phyloP scores from a whole-genome alignment of 92 coral and sea anemone genomes.

The Zoanthus solanderi region DNA sequence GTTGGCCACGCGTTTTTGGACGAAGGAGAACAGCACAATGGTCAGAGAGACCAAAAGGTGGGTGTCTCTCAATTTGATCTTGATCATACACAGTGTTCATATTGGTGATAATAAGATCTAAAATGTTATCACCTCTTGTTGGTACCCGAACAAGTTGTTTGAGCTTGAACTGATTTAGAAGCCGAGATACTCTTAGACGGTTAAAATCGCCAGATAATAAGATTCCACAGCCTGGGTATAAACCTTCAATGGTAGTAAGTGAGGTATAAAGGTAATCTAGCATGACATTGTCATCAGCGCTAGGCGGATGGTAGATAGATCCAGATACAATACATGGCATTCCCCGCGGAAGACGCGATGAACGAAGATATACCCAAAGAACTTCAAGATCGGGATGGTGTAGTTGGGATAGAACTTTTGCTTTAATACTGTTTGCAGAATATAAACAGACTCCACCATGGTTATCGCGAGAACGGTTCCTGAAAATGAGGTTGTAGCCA shows the following conservation, averaged over 20 bases:
- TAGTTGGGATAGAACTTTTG: slow-evolving; percentile 38
- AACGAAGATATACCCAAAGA: neutral
- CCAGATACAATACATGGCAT: slow-evolving; percentile 42
- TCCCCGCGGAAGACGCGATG: slow-evolving; percentile 36
- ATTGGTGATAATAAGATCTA: neutral
- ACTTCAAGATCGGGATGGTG: slow-evolving; percentile 19
- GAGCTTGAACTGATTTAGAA: neutral
- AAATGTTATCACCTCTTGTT: slow-evolving; percentile 11
- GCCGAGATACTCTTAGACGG: slow-evolving; percentile 51
- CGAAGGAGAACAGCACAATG: too few relatives aligned
- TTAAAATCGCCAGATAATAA: slow-evolving; percentile 68
- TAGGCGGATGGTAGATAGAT: slow-evolving; percentile 46
- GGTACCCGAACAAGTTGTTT: neutral
- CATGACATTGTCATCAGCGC: slow-evolving; percentile 39
- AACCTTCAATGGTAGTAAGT: slow-evolving; percentile 61
- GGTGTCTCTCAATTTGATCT: neutral
- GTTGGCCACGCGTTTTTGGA: too few relatives aligned
- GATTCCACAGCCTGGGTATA: slow-evolving; percentile 68
- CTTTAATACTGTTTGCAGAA: slow-evolving; percentile 39
- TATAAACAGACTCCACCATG: slow-evolving; percentile 69
- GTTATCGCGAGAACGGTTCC: slow-evolving; percentile 49
- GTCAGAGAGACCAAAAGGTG: slow-evolving; percentile 1
- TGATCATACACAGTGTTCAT: neutral
- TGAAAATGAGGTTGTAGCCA: slow-evolving; percentile 48
- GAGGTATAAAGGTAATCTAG: slow-evolving; percentile 41